Evolutionary conservation across 2,888 invertebrate species (phyloP).

Genomic region (Scaptomyza flava): DNA sequence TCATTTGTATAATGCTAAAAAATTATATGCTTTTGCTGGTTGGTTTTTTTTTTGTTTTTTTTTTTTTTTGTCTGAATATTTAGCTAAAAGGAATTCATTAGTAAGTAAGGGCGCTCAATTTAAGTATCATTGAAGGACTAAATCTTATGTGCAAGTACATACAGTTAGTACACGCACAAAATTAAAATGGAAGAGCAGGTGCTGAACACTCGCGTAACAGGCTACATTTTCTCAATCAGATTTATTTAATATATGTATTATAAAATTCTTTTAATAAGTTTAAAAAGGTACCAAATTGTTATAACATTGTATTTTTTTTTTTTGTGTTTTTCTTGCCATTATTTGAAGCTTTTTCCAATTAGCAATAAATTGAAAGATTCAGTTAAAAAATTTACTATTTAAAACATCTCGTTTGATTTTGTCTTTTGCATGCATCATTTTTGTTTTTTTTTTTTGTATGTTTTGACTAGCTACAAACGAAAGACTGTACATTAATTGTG

Average conservation of each 20-base stretch:
- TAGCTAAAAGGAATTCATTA: constrained; percentile 83
- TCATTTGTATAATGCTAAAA: constrained; percentile 76
- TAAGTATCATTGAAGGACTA: constrained; percentile 69
- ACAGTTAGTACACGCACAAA: constrained; percentile 37
- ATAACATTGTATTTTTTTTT: constrained; percentile 63
- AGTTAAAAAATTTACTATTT: constrained; percentile 76
- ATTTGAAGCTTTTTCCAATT: constrained; percentile 61
- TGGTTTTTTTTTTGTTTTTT: constrained; percentile 7
- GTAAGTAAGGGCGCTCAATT: constrained; percentile 80
- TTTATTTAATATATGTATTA: constrained; percentile 31
- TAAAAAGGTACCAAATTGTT: constrained; percentile 81
- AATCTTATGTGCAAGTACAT: constrained; percentile 39
- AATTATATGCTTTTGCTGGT: constrained; percentile 73
- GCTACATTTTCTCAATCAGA: constrained; percentile 69
- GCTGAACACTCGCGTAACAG: constrained; percentile 59
- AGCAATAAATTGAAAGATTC: constrained; percentile 51
- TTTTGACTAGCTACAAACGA: constrained; percentile 71
- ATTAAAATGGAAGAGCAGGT: constrained; percentile 71
- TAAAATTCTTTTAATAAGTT: constrained; percentile 66
- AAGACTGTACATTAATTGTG: constrained; percentile 82
- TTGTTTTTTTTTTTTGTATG: constrained; percentile 12
- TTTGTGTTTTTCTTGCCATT: constrained; percentile 9
- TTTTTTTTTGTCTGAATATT: constrained; percentile 75
- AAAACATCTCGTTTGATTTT: constrained; percentile 63
- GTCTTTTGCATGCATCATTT: constrained; percentile 29